Evolutionary conservation across 2,797 vertebrate species (phyloP), one percentile per base, ranked within the genome.

Genomic region (Pseudochirops corinnae): DNA sequence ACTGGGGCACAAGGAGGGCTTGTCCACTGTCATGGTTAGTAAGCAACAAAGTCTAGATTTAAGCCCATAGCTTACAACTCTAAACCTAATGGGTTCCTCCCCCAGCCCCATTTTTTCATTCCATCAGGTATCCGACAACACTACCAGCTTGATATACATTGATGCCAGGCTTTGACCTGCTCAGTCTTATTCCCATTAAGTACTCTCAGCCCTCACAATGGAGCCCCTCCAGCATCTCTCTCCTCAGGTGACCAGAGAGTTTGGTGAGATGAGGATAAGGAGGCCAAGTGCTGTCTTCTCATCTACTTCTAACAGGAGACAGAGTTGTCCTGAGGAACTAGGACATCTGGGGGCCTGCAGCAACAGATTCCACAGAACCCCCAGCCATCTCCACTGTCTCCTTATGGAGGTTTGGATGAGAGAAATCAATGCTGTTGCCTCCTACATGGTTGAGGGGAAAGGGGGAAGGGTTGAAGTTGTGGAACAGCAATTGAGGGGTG

Each of bases 401-500:
- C 26, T 33, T 55, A 29, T 50, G 26, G 67, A 94, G 11, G 7
- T 28, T 33, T 92, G 28, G 9, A 11, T 46, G 74, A 87, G 74
- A 87, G 74, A 87, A 87, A 87, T 50, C 74, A 28, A 87, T 26
- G 39, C 74, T 87, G 39, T 2, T 50, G 21, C 74, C 74, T 87
- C 39, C 74, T 46, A 46, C 39, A 12, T 11, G 74, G 39, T 46
- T 21, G 39, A 9, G 39, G 39, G 21, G 18, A 24, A 87, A 10
- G 9, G 74, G 91, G 57, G 90, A 94, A 50, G 55, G 55, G 26
- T 93, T 56, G 55, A 9, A n/a, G 52, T 24, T 28, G 26, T 4
- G 21, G 94, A 94, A 96, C 87, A 82, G 82, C 56, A 57, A 96
- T 94, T 24, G 55, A 93, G 93, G 96, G 95, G 92, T 96, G 90